These are phyloP conservation scores for Lytechinus variegatus DNA, from an alignment of 35 echinoderm and acorn worm genomes.

Conservation along the genomic window DNA sequence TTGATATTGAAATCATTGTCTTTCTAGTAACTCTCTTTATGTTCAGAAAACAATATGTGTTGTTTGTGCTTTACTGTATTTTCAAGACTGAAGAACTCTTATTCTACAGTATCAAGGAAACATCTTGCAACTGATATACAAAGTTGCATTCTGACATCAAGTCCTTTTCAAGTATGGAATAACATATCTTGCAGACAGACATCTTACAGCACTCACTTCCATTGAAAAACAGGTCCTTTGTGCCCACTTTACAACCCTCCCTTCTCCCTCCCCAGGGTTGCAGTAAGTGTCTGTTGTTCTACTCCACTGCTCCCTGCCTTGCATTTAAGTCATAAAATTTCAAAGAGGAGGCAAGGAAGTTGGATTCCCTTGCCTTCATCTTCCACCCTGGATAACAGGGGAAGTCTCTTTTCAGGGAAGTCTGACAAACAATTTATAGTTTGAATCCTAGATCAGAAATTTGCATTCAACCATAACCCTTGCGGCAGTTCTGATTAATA, in stretches of 20 bases:
- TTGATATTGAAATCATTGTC: no score
- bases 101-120: no score
- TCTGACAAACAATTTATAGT: neutral
- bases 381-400: constrained; percentile 2
- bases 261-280: neutral
- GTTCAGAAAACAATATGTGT: no score
- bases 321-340: neutral
- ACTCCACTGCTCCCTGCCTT: neutral
- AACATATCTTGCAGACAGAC: neutral
- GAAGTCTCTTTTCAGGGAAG: neutral
- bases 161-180: neutral
- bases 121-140: no score
- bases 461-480: neutral
- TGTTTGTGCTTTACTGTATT: no score
- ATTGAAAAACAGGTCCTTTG: neutral
- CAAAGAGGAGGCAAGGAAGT: neutral
- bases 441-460: neutral
- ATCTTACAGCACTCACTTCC: neutral
- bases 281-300: neutral
- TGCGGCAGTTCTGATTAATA: neutral
- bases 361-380: neutral
- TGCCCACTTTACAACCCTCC: neutral
- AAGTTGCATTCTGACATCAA: no score
- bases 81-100: no score
- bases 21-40: no score